Conservation (phyloP, 2,797 vertebrate species). For the Urophycis tenuis region DNA sequence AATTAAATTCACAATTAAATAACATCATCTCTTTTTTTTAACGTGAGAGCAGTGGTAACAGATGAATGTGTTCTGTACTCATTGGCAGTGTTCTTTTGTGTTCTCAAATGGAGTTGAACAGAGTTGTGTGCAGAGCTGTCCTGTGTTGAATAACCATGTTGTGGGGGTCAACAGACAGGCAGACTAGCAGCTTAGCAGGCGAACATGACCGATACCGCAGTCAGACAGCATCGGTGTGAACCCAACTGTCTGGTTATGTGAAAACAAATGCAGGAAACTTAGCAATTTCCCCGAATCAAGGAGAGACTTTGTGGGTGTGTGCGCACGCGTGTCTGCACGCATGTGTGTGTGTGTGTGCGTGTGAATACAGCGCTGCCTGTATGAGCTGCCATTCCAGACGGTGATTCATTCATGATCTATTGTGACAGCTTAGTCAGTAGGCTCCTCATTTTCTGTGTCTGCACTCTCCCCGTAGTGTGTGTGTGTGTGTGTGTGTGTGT, state of each 20-base stretch:
- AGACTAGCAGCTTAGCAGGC: neutral
- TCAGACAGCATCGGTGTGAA: slow-evolving; percentile 34
- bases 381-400: slow-evolving; percentile 43
- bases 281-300: neutral
- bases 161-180: neutral
- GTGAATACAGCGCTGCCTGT: slow-evolving; percentile 8
- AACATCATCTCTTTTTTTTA: neutral
- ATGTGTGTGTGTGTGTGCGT: neutral
- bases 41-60: neutral
- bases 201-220: neutral
- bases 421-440: slow-evolving; percentile 30
- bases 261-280: slow-evolving; percentile 59
- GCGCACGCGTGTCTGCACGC: neutral
- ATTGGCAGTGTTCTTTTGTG: neutral
- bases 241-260: slow-evolving; percentile 39
- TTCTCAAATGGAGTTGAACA: neutral
- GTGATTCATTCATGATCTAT: slow-evolving; percentile 55
- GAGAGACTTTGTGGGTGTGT: neutral
- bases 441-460: neutral
- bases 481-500: neutral
- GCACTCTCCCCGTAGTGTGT: slow-evolving; percentile 35
- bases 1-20: too few species aligned
- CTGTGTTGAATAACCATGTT: neutral
- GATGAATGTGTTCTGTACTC: neutral
- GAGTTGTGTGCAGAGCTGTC: neutral